Conservation (phyloP, 2,113 vertebrate genomes). For the Dasyurus viverrinus region DNA sequence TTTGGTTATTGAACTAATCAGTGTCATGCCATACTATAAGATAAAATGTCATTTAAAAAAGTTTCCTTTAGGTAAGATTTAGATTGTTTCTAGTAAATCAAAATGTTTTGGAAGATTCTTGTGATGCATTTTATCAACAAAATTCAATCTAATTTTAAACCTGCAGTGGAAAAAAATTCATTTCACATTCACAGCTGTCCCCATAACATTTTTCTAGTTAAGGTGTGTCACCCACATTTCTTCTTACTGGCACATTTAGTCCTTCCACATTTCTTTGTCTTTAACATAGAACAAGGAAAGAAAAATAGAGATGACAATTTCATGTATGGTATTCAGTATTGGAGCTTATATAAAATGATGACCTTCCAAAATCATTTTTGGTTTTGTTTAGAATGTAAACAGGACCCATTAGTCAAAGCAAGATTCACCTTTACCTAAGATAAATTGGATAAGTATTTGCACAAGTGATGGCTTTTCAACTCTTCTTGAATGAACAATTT, state of each 20-base stretch:
- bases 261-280: constrained; percentile 41
- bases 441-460: constrained; percentile 65
- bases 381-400: constrained; percentile 76
- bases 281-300: constrained; percentile 45
- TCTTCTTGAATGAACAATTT: constrained; percentile 68
- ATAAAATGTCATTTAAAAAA: constrained; percentile 14
- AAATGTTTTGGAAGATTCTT: constrained; percentile 33
- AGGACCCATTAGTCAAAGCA: constrained; percentile 70
- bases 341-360: constrained; percentile 64
- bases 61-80: constrained; percentile 54
- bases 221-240: constrained; percentile 50
- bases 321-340: constrained; percentile 32
- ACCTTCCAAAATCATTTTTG: constrained; percentile 42
- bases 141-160: constrained; percentile 46
- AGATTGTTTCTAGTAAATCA: constrained; percentile 46
- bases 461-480: constrained; percentile 62
- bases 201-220: constrained; percentile 53
- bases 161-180: constrained; percentile 12
- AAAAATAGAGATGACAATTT: constrained; percentile 54
- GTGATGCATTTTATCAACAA: constrained; percentile 34
- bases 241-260: constrained; percentile 44
- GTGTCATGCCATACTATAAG: constrained; percentile 17
- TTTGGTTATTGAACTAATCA: constrained; percentile 15
- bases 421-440: constrained; percentile 40
- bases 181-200: constrained; percentile 40